Conservation (phyloP, 2,888 invertebrate species). For the Athripsodes cinereus region DNA sequence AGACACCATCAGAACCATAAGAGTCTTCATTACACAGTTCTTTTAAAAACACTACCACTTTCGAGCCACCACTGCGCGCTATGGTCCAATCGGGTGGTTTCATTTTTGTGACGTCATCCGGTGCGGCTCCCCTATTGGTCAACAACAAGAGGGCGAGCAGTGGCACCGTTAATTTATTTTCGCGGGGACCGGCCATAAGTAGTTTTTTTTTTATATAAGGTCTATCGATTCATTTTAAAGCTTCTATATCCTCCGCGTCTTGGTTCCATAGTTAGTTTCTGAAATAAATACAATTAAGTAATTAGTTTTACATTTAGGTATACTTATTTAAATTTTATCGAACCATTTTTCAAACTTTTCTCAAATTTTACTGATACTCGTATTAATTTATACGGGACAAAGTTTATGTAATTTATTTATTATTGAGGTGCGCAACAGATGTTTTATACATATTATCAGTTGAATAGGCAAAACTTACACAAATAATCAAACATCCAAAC, state of each 20-base stretch:
- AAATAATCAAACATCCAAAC: too few species aligned
- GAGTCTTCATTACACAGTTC: constrained; percentile 18
- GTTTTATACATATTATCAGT: too few species aligned
- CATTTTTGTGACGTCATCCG: constrained; percentile 6
- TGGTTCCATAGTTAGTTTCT: background rate
- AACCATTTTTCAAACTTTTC: too few species aligned
- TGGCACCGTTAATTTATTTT: constrained; percentile 14
- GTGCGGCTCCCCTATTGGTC: constrained; percentile 19
- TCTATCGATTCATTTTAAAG: constrained; percentile 3
- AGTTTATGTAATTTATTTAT: too few species aligned
- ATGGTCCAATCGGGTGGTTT: constrained; percentile 10
- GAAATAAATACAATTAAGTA: too few species aligned
- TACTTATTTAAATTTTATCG: too few species aligned
- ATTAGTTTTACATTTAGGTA: too few species aligned
- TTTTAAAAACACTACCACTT: constrained; percentile 23
- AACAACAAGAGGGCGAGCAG: constrained; percentile 19
- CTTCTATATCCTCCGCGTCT: background rate
- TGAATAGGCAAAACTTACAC: too few species aligned
- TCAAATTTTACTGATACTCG: too few species aligned
- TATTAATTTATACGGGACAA: too few species aligned
- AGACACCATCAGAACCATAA: constrained; percentile 1
- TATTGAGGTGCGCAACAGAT: too few species aligned
- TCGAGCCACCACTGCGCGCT: constrained; percentile 15
- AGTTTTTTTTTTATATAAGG: background rate
- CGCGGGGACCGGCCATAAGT: constrained; percentile 21